Evolutionary conservation across 2,888 invertebrate species (phyloP), one percentile per base, ranked within the genome.

Genomic region (Apamea epomidion): DNA sequence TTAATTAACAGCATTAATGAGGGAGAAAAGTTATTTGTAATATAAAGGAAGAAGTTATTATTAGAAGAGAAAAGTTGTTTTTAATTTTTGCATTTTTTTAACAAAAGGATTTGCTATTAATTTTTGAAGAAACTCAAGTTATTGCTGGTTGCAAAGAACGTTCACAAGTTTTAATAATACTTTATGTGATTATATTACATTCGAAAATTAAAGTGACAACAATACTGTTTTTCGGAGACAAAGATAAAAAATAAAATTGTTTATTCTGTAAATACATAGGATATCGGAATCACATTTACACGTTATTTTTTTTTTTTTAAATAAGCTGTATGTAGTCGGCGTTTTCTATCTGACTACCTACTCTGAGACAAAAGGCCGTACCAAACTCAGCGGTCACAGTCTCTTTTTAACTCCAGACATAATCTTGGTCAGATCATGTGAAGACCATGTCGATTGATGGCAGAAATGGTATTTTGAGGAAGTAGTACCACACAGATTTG

Each of bases 61-160:
- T 14, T n/a, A n/a, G 12, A 60, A 32, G n/a, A 69, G 25, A 12
- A 83, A 72, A 58, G 67, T 81, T 62, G 25, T 81, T 65, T 82
- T 60, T 45, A 68, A 42, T 16, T 48, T 74, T 80, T 25, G 12
- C n/a, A 62, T 54, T 25, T 54, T 75, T 58, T 45, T 25, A 18
- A 80, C n/a, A 82, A 80, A 80, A n/a, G 12, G 2, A 12, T 21
- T 60, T 18, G 29, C 2, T 29, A 14, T 29, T 54, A 8, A 18
- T 45, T 45, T 32, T 7, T 37, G 12, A 18, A 25, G 16, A 45
- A 74, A 64, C 21, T 74, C 7, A 18, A 42, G 10, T 21, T 25
- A 16, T 32, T 51, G 14, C 18, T 73, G 51, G 29, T 12, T 62
- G 4, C 6, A 42, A 81, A 81, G 3, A 42, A 71, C 10, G 51